Percentiles rank a stretch among this genome's conserved stretches.
These are phyloP conservation scores for Rhagonycha fulva DNA, from an alignment of 2,888 invertebrate genomes.

Conservation along the genomic window DNA sequence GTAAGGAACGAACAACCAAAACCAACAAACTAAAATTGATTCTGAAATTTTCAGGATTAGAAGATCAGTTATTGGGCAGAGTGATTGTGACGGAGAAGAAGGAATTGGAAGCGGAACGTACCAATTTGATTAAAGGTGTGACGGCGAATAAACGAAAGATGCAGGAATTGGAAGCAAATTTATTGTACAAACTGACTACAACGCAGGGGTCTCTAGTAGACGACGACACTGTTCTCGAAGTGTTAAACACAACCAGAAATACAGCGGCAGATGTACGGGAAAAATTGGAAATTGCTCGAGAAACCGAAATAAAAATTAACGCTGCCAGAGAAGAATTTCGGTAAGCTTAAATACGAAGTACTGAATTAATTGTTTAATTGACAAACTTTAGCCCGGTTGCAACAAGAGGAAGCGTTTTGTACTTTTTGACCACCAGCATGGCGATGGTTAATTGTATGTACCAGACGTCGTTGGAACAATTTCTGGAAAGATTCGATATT, in stretches of 20 bases:
- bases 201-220: constrained; percentile 86
- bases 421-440: constrained; percentile 88
- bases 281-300: constrained; percentile 76
- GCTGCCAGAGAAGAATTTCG: constrained; percentile 80
- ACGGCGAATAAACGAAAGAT: constrained; percentile 83
- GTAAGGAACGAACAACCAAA: constrained; percentile 47
- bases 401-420: constrained; percentile 82
- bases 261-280: constrained; percentile 84
- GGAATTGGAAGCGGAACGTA: constrained; percentile 82
- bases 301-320: constrained; percentile 84
- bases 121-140: constrained; percentile 78
- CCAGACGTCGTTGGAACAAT: constrained; percentile 85
- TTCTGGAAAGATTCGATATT: constrained; percentile 82
- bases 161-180: constrained; percentile 82
- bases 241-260: constrained; percentile 77
- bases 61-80: constrained; percentile 84
- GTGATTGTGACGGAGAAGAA: constrained; percentile 83
- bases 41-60: constrained; percentile 61
- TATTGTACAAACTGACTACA: constrained; percentile 83
- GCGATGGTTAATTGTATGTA: constrained; percentile 88
- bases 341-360: constrained; percentile 23
- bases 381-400: constrained; percentile 72
- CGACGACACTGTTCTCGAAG: constrained; percentile 82
- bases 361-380: neutral
- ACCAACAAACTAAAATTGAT: neutral